A percentile compares a stretch with the other conserved stretches of the same genome.
Evolutionary conservation across 2,888 invertebrate species (phyloP).

Genomic region (Lamellibrachia satsuma): DNA sequence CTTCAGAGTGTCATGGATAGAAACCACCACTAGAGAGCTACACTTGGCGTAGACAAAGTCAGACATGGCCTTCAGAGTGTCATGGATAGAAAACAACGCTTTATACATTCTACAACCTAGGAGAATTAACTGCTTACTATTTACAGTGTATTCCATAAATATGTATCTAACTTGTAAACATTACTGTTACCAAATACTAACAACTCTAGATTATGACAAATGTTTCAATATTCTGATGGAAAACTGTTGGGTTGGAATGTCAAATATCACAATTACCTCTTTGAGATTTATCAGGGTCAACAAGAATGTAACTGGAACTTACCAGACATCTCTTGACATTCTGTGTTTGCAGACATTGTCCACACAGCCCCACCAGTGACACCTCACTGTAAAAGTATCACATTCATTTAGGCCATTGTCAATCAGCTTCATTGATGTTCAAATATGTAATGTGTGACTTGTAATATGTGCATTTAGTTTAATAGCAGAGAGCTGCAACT

Average conservation of each 20-base stretch:
- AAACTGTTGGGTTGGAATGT: too few relatives aligned
- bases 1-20: slow-evolving; percentile 22
- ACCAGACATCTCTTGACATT: slow-evolving; percentile 66
- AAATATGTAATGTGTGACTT: too few relatives aligned
- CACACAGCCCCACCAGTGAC: slow-evolving; percentile 11
- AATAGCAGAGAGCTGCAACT: too few relatives aligned
- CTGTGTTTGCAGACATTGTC: slow-evolving; percentile 31
- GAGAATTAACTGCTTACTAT: neutral
- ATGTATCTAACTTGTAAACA: neutral
- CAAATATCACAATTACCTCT: neutral
- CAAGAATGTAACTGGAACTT: slow-evolving; percentile 65
- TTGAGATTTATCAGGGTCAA: slow-evolving; percentile 69
- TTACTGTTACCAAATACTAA: neutral
- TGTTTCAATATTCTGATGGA: neutral
- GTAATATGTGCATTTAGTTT: too few relatives aligned
- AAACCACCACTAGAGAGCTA: slow-evolving; percentile 43
- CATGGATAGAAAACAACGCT: neutral
- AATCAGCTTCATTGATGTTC: neutral
- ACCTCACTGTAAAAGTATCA: slow-evolving; percentile 52
- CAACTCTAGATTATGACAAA: neutral
- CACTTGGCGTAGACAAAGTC: slow-evolving; percentile 40
- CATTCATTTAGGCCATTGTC: neutral
- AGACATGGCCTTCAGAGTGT: neutral
- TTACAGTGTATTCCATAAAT: neutral
- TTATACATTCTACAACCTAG: neutral